Conservation (phyloP, 2,113 vertebrate genomes). For the Seriola quinqueradiata region DNA sequence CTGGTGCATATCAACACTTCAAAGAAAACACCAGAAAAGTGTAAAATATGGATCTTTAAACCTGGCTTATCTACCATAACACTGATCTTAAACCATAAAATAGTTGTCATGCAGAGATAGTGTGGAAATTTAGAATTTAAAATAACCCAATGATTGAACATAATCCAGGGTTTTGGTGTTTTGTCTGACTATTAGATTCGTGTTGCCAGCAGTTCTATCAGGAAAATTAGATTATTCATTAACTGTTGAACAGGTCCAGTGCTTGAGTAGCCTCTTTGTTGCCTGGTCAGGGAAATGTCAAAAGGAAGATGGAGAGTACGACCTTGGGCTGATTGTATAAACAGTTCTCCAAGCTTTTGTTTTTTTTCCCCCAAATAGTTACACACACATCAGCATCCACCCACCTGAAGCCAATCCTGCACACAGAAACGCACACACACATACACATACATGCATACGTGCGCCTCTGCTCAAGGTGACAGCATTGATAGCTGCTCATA, state of each 20-base stretch:
- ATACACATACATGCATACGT: neutral
- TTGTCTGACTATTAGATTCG: neutral
- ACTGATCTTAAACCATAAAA: too few relatives aligned
- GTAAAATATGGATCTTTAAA: too few relatives aligned
- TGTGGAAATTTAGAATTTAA: too few relatives aligned
- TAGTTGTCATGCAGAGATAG: too few relatives aligned
- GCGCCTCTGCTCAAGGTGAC: conserved; percentile 67
- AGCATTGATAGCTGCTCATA: conserved; percentile 67
- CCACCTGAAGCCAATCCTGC: neutral
- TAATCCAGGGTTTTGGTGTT: too few relatives aligned
- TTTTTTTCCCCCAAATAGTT: conserved; percentile 26
- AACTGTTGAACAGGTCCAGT: neutral
- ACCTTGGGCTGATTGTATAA: conserved; percentile 51
- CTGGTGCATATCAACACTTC: too few relatives aligned
- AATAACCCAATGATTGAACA: too few relatives aligned
- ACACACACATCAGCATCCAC: conserved; percentile 17
- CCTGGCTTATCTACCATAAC: too few relatives aligned
- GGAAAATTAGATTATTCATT: neutral
- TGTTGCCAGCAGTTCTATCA: neutral
- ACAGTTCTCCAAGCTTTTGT: conserved; percentile 42
- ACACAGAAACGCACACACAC: neutral
- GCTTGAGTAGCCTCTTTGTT: neutral
- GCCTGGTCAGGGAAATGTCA: conserved; percentile 19
- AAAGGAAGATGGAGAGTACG: conserved; percentile 3
- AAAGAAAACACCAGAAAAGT: too few relatives aligned